Base-by-base conservation (phyloP, 2,888 invertebrate species). In the Perithous albicinctus region DNA sequence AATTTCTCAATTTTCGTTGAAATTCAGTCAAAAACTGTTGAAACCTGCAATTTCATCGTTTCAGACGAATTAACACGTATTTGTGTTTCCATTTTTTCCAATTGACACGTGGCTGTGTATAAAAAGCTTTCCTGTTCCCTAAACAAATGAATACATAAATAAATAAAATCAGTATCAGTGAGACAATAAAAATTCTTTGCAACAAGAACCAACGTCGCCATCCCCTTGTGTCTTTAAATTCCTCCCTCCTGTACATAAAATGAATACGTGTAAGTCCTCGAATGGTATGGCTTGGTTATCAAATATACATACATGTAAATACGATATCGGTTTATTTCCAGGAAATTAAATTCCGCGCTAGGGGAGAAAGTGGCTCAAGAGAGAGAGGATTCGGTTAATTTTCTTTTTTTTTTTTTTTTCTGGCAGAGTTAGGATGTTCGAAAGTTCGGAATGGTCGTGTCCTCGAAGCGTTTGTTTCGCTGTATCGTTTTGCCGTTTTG, bases 261-360 rank as follows among this genome's bases (percentile, higher is more conserved):
- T 43, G 43, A n/a, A 43, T 41, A 43, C 8, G 8, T 8, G n/a
- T 23, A 26, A n/a, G 70, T 41, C 26, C 5, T 66, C 15, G 23
- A 70, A 70, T 26, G 29, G 56, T n/a, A n/a, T 5, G 54, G 56
- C 4, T 70, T 23, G 15, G 56, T 70, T 70, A 43, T 70, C 41
- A 43, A 23, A 61, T 77, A 75, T 69, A 70, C 63, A 64, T 64
- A 35, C 41, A 64, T 54, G 61, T 67, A 74, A 48, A 74, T 74
- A 59, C 63, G 66, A 69, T 69, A 74, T 78, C 73, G 78, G 73
- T 74, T 78, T 69, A 74, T 69, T 74, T 74, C 32, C 20, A 61
- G 56, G 70, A 72, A 56, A 54, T 74, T 63, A 64, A 46, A 75
- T 80, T 56, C 70, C 35, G n/a, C 43, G 67, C 23, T 5, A 26